These are phyloP conservation scores for Eristalis arbustorum DNA, from an alignment of 2,888 invertebrate genomes.

Conservation along the genomic window DNA sequence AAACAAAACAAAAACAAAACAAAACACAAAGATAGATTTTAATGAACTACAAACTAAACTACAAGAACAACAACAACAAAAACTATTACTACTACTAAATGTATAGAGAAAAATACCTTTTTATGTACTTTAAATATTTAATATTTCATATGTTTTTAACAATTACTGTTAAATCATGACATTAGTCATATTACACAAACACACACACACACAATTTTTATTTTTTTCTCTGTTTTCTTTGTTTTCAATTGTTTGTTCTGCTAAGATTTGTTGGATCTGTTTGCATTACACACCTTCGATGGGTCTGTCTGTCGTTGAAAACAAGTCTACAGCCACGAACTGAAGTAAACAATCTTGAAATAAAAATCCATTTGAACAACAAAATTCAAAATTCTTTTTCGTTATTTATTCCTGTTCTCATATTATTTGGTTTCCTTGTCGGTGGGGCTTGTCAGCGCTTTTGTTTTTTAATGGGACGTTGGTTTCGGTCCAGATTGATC, in stretches of 20 bases:
- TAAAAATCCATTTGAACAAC: neutral
- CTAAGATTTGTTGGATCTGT: neutral
- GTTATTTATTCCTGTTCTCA: neutral
- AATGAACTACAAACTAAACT: constrained; percentile 59
- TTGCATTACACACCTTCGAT: neutral
- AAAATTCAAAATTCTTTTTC: neutral
- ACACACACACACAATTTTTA: constrained; percentile 6
- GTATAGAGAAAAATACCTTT: constrained; percentile 62
- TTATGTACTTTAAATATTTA: constrained; percentile 69
- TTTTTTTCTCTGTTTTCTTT: constrained; percentile 14
- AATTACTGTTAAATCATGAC: constrained; percentile 66
- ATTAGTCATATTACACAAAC: constrained; percentile 52
- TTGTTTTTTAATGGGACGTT: too few relatives aligned
- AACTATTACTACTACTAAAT: constrained; percentile 59
- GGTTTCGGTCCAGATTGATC: too few relatives aligned
- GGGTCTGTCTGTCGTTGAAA: neutral
- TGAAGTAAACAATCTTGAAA: neutral
- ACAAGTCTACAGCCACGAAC: neutral
- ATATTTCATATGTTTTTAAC: constrained; percentile 63
- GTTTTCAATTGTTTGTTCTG: neutral
- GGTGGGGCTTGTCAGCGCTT: constrained; percentile 10
- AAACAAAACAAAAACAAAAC: constrained; percentile 16
- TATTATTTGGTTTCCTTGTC: constrained; percentile 34
- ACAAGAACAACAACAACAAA: constrained; percentile 8
- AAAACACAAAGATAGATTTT: constrained; percentile 54